phyloP scores from a whole-genome alignment of 2,113 vertebrate genomes.

The Lepus europaeus region DNA sequence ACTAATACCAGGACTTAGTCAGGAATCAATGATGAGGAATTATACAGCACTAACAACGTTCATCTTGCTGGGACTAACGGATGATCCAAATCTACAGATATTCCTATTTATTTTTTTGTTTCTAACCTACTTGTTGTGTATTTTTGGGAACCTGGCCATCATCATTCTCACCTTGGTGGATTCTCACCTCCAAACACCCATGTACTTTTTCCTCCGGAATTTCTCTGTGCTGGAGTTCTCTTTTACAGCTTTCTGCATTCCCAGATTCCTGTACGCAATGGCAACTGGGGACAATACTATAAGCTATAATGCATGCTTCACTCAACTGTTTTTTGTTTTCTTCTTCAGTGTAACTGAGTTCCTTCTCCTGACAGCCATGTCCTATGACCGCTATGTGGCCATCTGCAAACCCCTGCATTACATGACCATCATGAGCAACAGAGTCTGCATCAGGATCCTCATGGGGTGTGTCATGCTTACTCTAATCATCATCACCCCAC shows the following conservation, averaged over 20 bases:
- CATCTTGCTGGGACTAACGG: conserved; percentile 63
- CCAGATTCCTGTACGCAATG: conserved; percentile 53
- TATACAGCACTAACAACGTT: conserved; percentile 60
- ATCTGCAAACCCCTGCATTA: no score
- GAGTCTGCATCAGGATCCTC: conserved; percentile 40
- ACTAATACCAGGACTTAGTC: no score
- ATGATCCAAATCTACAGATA: conserved; percentile 52
- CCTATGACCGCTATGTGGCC: no score
- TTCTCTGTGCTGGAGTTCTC: conserved; percentile 64
- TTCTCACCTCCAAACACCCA: conserved; percentile 30
- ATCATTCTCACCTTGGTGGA: conserved; percentile 54
- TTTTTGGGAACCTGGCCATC: conserved; percentile 55
- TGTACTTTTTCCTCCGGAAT: not conserved
- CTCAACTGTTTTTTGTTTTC: conserved; percentile 50
- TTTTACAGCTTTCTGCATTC: conserved; percentile 55
- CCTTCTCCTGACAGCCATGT: conserved; percentile 6
- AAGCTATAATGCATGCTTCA: conserved; percentile 47
- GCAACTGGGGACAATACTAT: conserved; percentile 23
- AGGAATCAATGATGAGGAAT: conserved; percentile 57
- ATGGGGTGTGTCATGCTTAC: not conserved
- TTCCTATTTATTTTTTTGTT: conserved; percentile 59
- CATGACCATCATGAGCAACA: no score
- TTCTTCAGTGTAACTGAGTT: conserved; percentile 1
- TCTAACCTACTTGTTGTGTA: conserved; percentile 49
- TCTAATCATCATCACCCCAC: not conserved